These are phyloP conservation scores for Nesogale talazaci DNA, from an alignment of 2,113 vertebrate genomes.

Conservation along the genomic window DNA sequence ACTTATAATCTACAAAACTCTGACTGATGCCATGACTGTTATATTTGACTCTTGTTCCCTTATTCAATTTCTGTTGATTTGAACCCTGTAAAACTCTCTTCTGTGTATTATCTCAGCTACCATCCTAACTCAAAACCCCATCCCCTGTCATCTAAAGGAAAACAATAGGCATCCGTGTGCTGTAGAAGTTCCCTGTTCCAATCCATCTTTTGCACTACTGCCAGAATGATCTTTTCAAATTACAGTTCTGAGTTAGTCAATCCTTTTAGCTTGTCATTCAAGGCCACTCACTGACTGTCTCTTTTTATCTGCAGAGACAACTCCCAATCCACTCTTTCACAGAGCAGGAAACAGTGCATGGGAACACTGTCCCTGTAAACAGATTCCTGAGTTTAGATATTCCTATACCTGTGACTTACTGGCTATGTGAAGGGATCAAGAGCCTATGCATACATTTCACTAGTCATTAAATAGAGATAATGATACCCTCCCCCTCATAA, in stretches of 20 bases:
- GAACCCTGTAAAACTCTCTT: not conserved
- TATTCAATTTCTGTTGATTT: conserved; percentile 41
- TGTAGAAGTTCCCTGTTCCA: not conserved
- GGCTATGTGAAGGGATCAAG: not conserved
- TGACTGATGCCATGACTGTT: conserved; percentile 4
- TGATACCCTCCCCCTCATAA: not conserved
- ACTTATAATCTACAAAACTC: conserved; percentile 27
- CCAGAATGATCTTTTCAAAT: conserved; percentile 30
- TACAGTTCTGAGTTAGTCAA: conserved; percentile 47
- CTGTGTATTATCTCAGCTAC: conserved; percentile 11
- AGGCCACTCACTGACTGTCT: conserved; percentile 15
- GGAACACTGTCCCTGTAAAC: not conserved
- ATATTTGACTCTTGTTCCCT: conserved; percentile 49
- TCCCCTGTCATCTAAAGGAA: conserved; percentile 28
- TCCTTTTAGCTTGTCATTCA: conserved; percentile 46
- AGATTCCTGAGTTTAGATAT: not conserved
- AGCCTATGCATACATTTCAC: not conserved
- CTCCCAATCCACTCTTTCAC: not conserved
- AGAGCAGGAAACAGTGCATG: not conserved
- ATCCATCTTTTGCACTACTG: conserved; percentile 45
- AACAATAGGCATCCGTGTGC: not conserved
- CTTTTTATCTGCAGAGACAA: not conserved
- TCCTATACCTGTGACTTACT: not conserved
- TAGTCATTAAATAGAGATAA: not conserved
- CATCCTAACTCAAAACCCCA: not conserved